Conservation (phyloP, 2,888 invertebrate species). For the Calameuta filiformis region DNA sequence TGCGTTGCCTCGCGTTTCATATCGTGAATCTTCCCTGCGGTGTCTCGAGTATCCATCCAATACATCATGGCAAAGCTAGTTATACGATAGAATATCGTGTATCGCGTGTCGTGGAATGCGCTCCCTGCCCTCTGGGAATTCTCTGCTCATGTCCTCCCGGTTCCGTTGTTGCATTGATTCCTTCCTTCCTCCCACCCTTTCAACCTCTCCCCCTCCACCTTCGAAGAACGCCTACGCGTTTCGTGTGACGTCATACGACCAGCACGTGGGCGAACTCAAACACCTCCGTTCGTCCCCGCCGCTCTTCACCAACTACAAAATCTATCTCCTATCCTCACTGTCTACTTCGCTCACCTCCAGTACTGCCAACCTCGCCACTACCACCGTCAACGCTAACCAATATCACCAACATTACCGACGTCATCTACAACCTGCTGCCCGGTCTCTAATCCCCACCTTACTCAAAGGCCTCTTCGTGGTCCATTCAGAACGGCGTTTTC, state of each 20-base stretch:
- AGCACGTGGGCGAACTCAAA: constrained; percentile 63
- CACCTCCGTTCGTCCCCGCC: constrained; percentile 36
- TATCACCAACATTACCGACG: too few relatives aligned
- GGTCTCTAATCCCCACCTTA: too few relatives aligned
- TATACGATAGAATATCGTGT: constrained; percentile 16
- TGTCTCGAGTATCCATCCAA: too few relatives aligned
- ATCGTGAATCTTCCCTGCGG: too few relatives aligned
- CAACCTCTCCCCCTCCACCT: constrained; percentile 20
- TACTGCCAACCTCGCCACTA: too few relatives aligned
- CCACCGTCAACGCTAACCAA: too few relatives aligned
- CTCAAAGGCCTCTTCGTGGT: constrained; percentile 34
- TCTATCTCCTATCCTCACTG: constrained; percentile 45
- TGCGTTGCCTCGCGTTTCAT: too few relatives aligned
- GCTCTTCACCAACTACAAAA: neutral
- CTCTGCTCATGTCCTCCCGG: constrained; percentile 50
- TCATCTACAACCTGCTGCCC: too few relatives aligned
- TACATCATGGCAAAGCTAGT: too few relatives aligned
- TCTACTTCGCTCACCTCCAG: constrained; percentile 11
- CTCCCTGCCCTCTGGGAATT: constrained; percentile 55
- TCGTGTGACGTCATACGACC: constrained; percentile 64
- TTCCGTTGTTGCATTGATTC: constrained; percentile 57
- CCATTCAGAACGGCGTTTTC: constrained; percentile 14
- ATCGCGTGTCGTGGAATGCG: constrained; percentile 39
- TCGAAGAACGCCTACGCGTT: constrained; percentile 66
- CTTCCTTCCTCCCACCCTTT: constrained; percentile 31